These are phyloP conservation scores for Petrocephalus microphthalmus DNA, from an alignment of 2,113 vertebrate species.

Conservation along the genomic window DNA sequence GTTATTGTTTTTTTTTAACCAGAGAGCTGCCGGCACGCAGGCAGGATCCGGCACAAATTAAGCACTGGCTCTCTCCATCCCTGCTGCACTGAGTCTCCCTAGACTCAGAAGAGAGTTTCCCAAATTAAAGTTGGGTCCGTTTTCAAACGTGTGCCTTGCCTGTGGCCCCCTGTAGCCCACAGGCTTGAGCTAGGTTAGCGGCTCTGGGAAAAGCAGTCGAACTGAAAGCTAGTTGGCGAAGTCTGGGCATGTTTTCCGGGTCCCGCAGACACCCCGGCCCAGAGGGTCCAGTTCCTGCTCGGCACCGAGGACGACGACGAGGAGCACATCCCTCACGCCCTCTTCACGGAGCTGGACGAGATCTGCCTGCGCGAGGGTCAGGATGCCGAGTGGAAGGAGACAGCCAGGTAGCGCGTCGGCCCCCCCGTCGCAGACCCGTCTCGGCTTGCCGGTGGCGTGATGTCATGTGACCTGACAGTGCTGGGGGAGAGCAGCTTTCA, in stretches of 20 bases:
- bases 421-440: not conserved
- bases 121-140: not conserved
- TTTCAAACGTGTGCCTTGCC: not conserved
- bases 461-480: not conserved
- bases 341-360: conserved; percentile 96
- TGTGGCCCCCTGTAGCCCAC: not conserved
- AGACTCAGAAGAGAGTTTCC: not conserved
- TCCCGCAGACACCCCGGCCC: conserved; percentile 83
- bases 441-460: not conserved
- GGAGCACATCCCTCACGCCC: conserved; percentile 94
- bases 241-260: not conserved
- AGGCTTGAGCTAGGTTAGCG: not conserved
- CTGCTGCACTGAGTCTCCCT: not conserved
- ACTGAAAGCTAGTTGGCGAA: too few species aligned
- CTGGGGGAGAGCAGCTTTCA: too few species aligned
- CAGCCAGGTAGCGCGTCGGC: conserved; percentile 71
- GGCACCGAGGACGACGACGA: conserved; percentile 95
- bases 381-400: conserved; percentile 95
- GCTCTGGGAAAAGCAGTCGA: not conserved
- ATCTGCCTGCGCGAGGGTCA: conserved; percentile 93
- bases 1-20: not conserved
- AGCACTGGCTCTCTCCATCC: not conserved
- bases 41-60: not conserved
- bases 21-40: not conserved
- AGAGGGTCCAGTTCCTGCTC: conserved; percentile 95